Conservation (phyloP, 2,888 invertebrate genomes). For the Cryptus armator region DNA sequence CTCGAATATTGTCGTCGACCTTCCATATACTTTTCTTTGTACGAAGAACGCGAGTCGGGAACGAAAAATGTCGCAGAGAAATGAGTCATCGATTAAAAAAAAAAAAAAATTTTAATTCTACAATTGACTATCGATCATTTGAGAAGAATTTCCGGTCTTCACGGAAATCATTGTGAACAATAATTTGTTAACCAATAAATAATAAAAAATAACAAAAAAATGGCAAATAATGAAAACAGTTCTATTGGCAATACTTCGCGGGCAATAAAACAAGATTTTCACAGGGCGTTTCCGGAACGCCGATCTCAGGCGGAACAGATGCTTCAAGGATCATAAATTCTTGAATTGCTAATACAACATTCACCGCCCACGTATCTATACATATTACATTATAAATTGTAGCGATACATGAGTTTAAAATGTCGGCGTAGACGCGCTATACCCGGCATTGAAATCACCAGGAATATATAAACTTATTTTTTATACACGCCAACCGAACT, state of each 20-base stretch:
- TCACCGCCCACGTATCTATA: constrained; percentile 13
- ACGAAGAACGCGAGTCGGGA: neutral
- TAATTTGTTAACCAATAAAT: neutral
- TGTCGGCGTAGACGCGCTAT: constrained; percentile 28
- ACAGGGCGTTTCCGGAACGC: constrained; percentile 66
- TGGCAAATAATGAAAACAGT: neutral
- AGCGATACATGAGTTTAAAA: neutral
- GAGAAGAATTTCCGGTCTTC: no score
- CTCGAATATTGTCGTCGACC: neutral
- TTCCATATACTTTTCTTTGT: neutral
- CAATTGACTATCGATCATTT: no score
- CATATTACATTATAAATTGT: neutral
- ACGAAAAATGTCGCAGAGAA: neutral
- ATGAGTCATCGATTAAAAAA: neutral
- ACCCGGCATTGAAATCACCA: constrained; percentile 50
- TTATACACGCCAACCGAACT: constrained; percentile 16
- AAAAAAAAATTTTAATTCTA: no score
- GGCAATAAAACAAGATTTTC: constrained; percentile 51
- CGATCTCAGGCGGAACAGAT: constrained; percentile 70
- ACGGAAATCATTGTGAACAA: no score
- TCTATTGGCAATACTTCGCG: neutral
- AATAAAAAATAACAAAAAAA: constrained; percentile 2
- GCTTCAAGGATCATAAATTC: constrained; percentile 63
- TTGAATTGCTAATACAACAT: constrained; percentile 50
- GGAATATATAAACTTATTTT: constrained; percentile 30